Percentiles rank a stretch among this genome's conserved stretches.
These are phyloP conservation scores for Osmerus eperlanus DNA, from an alignment of 2,113 vertebrate species.

Conservation along the genomic window DNA sequence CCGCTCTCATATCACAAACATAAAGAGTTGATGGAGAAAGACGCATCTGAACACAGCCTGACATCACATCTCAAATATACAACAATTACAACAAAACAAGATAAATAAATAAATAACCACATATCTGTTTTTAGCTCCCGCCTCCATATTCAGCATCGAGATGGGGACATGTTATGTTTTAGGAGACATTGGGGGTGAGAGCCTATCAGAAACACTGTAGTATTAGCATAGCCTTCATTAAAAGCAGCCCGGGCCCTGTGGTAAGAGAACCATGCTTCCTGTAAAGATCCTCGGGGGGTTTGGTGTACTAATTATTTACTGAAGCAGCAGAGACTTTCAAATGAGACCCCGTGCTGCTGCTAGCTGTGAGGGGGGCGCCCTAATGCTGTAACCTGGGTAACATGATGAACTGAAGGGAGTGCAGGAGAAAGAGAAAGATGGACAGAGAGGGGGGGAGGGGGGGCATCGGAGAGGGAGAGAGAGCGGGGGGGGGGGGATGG, in stretches of 20 bases:
- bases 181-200: conserved; percentile 10
- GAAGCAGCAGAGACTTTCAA: conserved; percentile 71
- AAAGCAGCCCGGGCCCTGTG: conserved; percentile 56
- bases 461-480: neutral
- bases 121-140: conserved; percentile 4
- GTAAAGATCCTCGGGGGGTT: conserved; percentile 60
- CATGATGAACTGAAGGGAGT: conserved; percentile 47
- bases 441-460: conserved; percentile 6
- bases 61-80: neutral
- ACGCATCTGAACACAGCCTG: neutral
- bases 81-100: neutral
- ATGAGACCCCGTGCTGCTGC: conserved; percentile 64
- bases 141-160: conserved; percentile 21
- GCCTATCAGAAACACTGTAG: conserved; percentile 45
- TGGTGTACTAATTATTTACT: conserved; percentile 76
- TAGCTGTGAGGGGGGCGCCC: conserved; percentile 61
- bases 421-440: conserved; percentile 35
- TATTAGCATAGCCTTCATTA: conserved; percentile 61
- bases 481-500: neutral
- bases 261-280: conserved; percentile 67
- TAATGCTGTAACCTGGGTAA: conserved; percentile 72
- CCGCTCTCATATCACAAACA: neutral
- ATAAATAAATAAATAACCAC: neutral
- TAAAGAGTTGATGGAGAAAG: neutral
- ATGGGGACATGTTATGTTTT: conserved; percentile 20